Conservation (phyloP, 1,140 invertebrate genomes). For the Drosophila nigromelanica region DNA sequence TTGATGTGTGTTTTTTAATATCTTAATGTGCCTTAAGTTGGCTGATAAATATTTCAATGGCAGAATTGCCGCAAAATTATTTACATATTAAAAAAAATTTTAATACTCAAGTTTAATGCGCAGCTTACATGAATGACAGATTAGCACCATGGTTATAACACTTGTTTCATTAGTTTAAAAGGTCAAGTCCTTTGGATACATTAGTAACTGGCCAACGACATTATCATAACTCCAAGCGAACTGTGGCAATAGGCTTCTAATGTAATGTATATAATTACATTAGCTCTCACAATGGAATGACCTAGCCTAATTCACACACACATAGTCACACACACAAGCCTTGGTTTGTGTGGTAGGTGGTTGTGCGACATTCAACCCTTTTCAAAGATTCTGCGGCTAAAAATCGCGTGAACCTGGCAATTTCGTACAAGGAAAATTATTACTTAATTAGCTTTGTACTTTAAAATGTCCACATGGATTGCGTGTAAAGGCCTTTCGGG, state of each 20-base stretch:
- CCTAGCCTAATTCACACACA: background rate
- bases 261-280: slow-evolving; percentile 13
- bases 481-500: slow-evolving; percentile 35
- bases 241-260: slow-evolving; percentile 5
- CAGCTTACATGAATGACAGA: background rate
- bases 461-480: slow-evolving; percentile 55
- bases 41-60: slow-evolving; percentile 51
- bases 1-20: slow-evolving; percentile 59
- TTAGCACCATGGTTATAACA: background rate
- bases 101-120: background rate
- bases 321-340: background rate
- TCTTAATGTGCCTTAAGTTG: slow-evolving; percentile 31
- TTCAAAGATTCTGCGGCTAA: background rate
- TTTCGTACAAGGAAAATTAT: slow-evolving; percentile 58
- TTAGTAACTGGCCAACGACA: slow-evolving; percentile 39
- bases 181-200: background rate
- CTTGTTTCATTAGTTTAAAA: background rate
- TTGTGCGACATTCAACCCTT: slow-evolving; percentile 22
- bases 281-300: slow-evolving; percentile 3
- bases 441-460: slow-evolving; percentile 75
- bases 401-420: slow-evolving; percentile 45
- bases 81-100: slow-evolving; percentile 11
- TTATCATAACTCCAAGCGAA: slow-evolving; percentile 46
- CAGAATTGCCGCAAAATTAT: slow-evolving; percentile 30
- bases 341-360: background rate